Evolutionary conservation across 2,113 vertebrate genomes (phyloP), one percentile per base, ranked within the genome.

Genomic region (Progne subis): DNA sequence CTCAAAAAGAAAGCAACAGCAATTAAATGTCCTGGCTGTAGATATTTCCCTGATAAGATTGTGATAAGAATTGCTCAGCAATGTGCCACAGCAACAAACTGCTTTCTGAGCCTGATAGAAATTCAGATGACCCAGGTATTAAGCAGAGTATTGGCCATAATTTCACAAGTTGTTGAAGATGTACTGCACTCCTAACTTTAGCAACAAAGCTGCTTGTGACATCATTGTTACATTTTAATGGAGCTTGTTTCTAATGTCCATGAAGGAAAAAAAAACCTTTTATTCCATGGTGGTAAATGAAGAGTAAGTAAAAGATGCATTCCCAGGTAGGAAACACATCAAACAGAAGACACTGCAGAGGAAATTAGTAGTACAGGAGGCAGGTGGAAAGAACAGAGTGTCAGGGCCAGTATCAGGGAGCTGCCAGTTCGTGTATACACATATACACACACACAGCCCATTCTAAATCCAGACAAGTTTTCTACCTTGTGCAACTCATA

Each of bases 41-140:
- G 65, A 34, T 80, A 93, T 85, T 95, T 77, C 47, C 39, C 63
- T 93, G 75, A 43, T 67, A 93, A 87, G 44, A 70, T 37, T 49
- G 19, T 37, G 32, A 14, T 59, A 14, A 74, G 44, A 67, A 77
- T 82, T 67, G 17, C 50, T 93, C 59, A 74, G 78, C n/a, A 13
- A 15, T 70, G 34, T 61, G 49, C 57, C 82, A 78, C 4, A 3
- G n/a, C 21, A 82, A 32, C 29, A 85, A 61, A 17, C n/a, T 67
- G 12, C 37, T 88, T 85, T 82, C 29, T 34, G 39, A 82, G n/a
- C 49, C 47, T 59, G 70, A 63, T 0, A 3, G 3, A 77, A 90
- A 59, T 77, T 70, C 59, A 85, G 47, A 32, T 14, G 18, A 43
- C 13, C 8, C 63, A 44, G 28, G 34, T 61, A 55, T 37, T 75